Percentiles rank a stretch among this genome's conserved stretches.
Conservation (phyloP, 2,113 vertebrate species). For the Monopterus albus region DNA sequence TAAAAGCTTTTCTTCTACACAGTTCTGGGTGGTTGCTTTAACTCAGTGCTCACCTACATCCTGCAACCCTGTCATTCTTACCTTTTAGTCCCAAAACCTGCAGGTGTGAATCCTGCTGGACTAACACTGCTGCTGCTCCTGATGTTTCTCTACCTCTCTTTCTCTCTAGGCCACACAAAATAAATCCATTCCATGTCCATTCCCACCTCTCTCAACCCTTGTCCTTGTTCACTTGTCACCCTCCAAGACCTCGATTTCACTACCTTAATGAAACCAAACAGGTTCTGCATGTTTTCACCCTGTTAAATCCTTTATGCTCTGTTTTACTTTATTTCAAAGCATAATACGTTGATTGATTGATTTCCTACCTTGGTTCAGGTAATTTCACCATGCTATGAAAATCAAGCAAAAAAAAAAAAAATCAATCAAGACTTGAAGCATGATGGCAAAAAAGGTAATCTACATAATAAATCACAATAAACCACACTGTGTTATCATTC, state of each 20-base stretch:
- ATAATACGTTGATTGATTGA: background rate
- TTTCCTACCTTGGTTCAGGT: background rate
- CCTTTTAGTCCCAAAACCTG: slow-evolving; percentile 1
- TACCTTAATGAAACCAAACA: background rate
- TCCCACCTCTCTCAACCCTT: slow-evolving; percentile 33
- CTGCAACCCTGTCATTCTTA: background rate
- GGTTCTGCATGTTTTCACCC: background rate
- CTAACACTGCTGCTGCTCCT: background rate
- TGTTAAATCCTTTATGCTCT: background rate
- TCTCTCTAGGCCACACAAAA: slow-evolving; percentile 8
- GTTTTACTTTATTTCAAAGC: background rate
- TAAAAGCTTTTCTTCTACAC: slow-evolving; percentile 2
- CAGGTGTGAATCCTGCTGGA: slow-evolving; percentile 39
- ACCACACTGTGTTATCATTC: background rate
- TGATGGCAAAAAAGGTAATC: too few relatives aligned
- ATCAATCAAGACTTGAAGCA: too few relatives aligned
- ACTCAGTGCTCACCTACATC: background rate
- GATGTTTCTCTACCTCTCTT: background rate
- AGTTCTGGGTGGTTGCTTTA: background rate
- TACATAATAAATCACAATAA: background rate
- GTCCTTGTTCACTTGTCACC: slow-evolving; percentile 26
- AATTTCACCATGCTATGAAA: background rate
- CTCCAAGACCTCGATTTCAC: slow-evolving; percentile 1
- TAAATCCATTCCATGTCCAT: slow-evolving; percentile 38
- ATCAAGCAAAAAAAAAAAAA: too few relatives aligned